Evolutionary conservation across 2,888 invertebrate species (phyloP), one percentile per base, ranked within the genome.

Genomic region (Xestia c-nigrum): DNA sequence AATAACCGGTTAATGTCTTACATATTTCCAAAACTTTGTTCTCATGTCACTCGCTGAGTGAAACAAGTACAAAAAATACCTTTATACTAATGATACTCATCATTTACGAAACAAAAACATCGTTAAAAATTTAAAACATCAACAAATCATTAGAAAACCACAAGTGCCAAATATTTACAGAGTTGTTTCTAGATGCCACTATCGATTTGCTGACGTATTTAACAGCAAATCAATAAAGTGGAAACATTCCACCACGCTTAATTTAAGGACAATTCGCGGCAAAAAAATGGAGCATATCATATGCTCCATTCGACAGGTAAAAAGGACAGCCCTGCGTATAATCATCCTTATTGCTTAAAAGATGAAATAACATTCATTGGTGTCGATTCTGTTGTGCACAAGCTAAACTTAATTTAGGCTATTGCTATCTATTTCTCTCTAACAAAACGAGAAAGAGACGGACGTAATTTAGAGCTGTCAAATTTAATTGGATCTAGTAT

Each of bases 141-240:
- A 79, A 79, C 55, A 79, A 73, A 50, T n/a, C 38, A 38, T 79
- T 81, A 57, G 64, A 43, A 80, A 81, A 68, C 63, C 81, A 68
- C 80, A 72, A 50, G 2, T 16, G 47, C 40, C 10, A 74, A 68
- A 50, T 68, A 68, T 68, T 81, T 57, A 57, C 43, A 6, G 21
- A 4, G 14, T 19, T 10, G 61, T 57, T 81, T 80, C 16, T 43
- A 67, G 40, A 38, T 16, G 12, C 0, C 47, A 12, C n/a, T 55
- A 50, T 55, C 31, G 10, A 55, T 50, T 9, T 12, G 2, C 12
- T 72, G 63, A 74, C 67, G 81, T 64, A 55, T 24, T 46, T 47
- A 16, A 47, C 38, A 55, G 19, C 4, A 64, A n/a, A 43, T 0
- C 14, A 43, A 43, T 40, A 14, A 6, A 24, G 57, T 31, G 16